Base-by-base conservation (phyloP, 1,140 invertebrate genomes). In the Sycophaga agraensis region DNA sequence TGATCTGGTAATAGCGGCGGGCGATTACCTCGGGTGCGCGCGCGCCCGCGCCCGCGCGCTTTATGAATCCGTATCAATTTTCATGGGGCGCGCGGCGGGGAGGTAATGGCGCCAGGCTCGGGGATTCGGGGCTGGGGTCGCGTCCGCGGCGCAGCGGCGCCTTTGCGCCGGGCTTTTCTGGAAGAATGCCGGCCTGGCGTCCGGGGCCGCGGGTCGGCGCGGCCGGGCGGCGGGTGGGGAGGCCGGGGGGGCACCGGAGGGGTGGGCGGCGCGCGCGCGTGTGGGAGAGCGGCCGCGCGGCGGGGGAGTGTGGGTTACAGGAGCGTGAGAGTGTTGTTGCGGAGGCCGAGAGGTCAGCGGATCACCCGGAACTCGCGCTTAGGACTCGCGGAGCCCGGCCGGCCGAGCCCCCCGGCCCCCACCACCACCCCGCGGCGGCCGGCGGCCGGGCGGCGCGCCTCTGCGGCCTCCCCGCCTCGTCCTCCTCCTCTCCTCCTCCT, bases 261-360 rank as follows among this genome's bases (percentile, higher is more conserved):
- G 17, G 11, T 61, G 24, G 50, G 70, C 55, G 62, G 66, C 65
- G 28, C 17, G 24, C 1, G n/a, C 40, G 17, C 7, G 17, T 39
- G 53, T 21, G 53, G 31, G 39, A 17, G 53, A n/a, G n/a, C n/a
- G 4, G 45, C 26, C 26, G 16, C 46, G 37, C 42, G 50, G 51
- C 74, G 75, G 72, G 76, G 78, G 78, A 79, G 79, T 81, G 77
- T 81, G 78, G 79, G 79, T 81, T 81, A 81, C 79, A 80, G 78
- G 77, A 81, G 79, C 79, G 79, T 81, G 79, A 81, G 79, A 81
- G 77, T 81, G 77, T 79, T 79, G 77, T 79, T 77, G 79, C 76
- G 79, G 77, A 79, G 77, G 78, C 78, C 78, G 78, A 80, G 76
- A 80, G 79, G 79, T 81, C 79, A 81, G 79, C 79, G 78, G 78